phyloP scores from a whole-genome alignment of 2,113 vertebrate species.

The Dromaius novaehollandiae region DNA sequence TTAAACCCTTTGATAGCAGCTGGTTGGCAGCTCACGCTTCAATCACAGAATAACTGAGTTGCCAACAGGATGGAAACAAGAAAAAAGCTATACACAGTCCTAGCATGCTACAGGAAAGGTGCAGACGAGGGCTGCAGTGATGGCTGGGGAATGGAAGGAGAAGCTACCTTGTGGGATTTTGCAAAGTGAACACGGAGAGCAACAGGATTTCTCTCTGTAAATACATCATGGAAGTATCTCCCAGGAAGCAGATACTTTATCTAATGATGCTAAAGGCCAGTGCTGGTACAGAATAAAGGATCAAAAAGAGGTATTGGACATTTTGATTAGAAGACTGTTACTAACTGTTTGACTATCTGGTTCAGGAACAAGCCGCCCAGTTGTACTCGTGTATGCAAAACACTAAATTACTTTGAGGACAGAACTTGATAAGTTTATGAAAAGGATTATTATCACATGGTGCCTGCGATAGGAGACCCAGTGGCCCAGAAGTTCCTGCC shows the following conservation, averaged over 20 bases:
- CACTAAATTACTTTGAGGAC: neutral
- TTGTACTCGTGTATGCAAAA: neutral
- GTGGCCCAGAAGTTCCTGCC: conserved; percentile 19
- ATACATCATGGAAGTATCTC: neutral
- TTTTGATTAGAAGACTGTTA: neutral
- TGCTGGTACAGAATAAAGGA: neutral
- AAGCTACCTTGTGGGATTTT: neutral
- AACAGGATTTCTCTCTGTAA: neutral
- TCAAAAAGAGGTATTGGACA: neutral
- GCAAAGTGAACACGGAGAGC: neutral
- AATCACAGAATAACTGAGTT: neutral
- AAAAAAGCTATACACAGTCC: neutral
- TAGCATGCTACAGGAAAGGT: neutral
- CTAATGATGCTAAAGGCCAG: neutral
- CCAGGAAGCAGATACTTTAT: neutral
- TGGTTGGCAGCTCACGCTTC: neutral
- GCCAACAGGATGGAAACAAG: neutral
- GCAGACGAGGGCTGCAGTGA: neutral
- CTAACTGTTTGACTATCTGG: neutral
- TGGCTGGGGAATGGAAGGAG: neutral
- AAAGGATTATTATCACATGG: neutral
- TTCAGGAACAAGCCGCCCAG: neutral
- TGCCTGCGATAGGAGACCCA: neutral
- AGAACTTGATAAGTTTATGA: conserved; percentile 4
- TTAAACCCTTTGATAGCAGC: neutral